A percentile compares a stretch with the other conserved stretches of the same genome.
phyloP scores from a whole-genome alignment of 1,140 invertebrate species.

The Holcopasites calliopsidis region DNA sequence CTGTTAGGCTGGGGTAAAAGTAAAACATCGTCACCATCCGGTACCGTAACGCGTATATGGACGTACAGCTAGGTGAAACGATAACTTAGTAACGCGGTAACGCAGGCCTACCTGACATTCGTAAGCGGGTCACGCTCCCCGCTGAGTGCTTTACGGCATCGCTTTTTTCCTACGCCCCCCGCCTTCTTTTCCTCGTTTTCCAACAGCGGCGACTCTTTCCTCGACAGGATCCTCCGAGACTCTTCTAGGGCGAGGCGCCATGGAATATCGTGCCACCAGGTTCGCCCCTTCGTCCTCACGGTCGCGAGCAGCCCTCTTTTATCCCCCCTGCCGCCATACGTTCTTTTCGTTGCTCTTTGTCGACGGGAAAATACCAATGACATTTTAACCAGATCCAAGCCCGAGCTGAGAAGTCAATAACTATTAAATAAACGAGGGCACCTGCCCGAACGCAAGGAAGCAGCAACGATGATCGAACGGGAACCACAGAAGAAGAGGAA shows the following conservation, averaged over 20 bases:
- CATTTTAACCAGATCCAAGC: too few relatives aligned
- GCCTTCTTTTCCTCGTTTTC: conserved; percentile 36
- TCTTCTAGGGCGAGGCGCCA: neutral
- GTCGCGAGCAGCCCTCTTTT: neutral
- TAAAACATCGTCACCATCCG: conserved; percentile 42
- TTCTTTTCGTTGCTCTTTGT: too few relatives aligned
- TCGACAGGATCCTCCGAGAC: conserved; percentile 1
- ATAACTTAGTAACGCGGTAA: conserved; percentile 69
- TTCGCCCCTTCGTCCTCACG: neutral
- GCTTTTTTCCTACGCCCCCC: conserved; percentile 71
- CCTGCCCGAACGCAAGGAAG: too few relatives aligned
- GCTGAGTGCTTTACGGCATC: conserved; percentile 79
- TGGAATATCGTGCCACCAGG: neutral
- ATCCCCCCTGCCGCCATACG: neutral
- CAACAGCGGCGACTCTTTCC: conserved; percentile 3
- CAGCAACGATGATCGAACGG: neutral
- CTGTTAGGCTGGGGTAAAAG: neutral
- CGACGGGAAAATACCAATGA: too few relatives aligned
- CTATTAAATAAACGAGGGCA: too few relatives aligned
- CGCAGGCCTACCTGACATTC: conserved; percentile 69
- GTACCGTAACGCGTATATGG: conserved; percentile 41
- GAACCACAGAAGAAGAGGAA: neutral
- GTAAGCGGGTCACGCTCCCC: conserved; percentile 77
- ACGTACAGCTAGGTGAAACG: conserved; percentile 55
- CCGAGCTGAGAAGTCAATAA: too few relatives aligned